Evolutionary conservation across 2,113 vertebrate species (phyloP).

Genomic region (Strix aluco): DNA sequence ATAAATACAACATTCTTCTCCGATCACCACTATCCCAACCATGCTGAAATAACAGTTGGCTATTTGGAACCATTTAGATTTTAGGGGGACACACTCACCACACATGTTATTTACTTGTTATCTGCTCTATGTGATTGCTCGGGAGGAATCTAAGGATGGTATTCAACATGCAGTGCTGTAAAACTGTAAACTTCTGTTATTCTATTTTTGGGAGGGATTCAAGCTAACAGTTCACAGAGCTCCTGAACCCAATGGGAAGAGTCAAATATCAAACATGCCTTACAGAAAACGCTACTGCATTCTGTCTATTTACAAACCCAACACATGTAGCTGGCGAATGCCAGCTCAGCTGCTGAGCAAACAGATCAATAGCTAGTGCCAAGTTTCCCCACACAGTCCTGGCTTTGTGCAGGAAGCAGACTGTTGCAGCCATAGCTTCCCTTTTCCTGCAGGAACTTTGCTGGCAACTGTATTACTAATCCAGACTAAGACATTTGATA

Average conservation of each 20-base stretch:
- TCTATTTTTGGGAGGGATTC: neutral
- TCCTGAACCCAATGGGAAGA: neutral
- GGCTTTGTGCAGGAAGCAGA: constrained; percentile 14
- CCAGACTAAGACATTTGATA: neutral
- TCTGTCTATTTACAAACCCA: constrained; percentile 43
- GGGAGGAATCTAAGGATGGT: neutral
- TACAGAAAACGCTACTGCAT: neutral
- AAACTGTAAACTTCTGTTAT: neutral
- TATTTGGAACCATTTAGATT: neutral
- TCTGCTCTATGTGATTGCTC: neutral
- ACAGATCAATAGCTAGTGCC: constrained; percentile 17
- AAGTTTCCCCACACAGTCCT: constrained; percentile 20
- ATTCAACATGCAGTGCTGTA: neutral
- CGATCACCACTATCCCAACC: neutral
- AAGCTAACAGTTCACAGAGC: constrained; percentile 10
- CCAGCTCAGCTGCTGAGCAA: constrained; percentile 58
- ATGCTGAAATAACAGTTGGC: neutral
- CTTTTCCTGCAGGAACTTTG: constrained; percentile 47
- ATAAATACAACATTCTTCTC: neutral
- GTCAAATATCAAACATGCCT: constrained; percentile 31
- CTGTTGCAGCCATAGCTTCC: constrained; percentile 38
- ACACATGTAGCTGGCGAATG: neutral
- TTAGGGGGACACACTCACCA: neutral
- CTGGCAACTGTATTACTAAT: constrained; percentile 4
- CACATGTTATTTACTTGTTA: neutral